Conservation (phyloP, 1,140 invertebrate genomes). For the Papilio xuthus region DNA sequence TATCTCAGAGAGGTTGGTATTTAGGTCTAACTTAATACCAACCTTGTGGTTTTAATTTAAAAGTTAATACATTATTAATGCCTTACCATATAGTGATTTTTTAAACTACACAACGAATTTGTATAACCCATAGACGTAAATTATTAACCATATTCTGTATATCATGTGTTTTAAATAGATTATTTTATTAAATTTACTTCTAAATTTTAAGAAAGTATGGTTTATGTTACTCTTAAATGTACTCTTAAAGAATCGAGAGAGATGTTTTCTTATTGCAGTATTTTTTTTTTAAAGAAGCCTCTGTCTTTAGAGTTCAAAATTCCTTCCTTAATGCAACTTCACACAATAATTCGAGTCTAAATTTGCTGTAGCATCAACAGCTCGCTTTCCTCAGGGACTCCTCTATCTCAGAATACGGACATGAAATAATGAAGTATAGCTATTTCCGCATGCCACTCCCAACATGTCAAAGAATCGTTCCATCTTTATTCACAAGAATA, state of each 20-base stretch:
- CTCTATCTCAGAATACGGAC: conserved; percentile 7
- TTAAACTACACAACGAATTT: background rate
- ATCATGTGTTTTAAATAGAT: too few relatives aligned
- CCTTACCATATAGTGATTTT: background rate
- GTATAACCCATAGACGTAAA: too few relatives aligned
- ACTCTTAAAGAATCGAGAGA: too few relatives aligned
- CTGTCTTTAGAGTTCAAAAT: background rate
- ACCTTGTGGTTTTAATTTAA: background rate
- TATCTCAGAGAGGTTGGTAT: background rate
- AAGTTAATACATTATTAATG: background rate
- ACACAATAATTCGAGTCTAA: background rate
- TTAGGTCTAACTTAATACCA: background rate
- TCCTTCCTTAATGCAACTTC: background rate
- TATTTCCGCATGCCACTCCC: background rate
- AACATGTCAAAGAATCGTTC: background rate
- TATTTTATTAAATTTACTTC: too few relatives aligned
- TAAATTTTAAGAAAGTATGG: too few relatives aligned
- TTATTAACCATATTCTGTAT: too few relatives aligned
- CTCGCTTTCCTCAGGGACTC: background rate
- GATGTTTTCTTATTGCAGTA: too few relatives aligned
- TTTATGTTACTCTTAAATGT: too few relatives aligned
- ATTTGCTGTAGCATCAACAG: background rate
- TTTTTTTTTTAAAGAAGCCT: background rate
- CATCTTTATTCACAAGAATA: background rate
- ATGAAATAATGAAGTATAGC: background rate